Percentiles rank a stretch among this genome's conserved stretches.
Evolutionary conservation across 1,140 invertebrate species (phyloP).

Genomic region (Diorhabda sublineata): DNA sequence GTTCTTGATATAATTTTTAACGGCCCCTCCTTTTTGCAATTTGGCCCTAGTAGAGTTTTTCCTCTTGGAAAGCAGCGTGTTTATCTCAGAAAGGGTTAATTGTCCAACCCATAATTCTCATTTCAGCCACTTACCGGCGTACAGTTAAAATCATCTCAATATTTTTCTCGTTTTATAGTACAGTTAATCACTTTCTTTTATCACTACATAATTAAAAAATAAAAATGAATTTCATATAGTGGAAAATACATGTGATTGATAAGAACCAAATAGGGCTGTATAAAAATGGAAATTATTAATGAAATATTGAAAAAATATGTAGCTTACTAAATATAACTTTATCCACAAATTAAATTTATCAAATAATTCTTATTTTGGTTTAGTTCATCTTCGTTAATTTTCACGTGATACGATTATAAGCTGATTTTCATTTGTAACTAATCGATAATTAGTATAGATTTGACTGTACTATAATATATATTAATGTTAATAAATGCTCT

Average conservation of each 20-base stretch:
- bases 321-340: no score
- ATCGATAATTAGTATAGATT: neutral
- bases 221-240: no score
- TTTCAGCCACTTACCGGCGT: constrained; percentile 15
- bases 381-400: no score
- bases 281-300: no score
- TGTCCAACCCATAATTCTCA: constrained; percentile 15
- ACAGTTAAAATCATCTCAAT: neutral
- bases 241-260: no score
- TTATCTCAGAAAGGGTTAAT: constrained; percentile 20
- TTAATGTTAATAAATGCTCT: constrained; percentile 15
- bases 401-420: no score
- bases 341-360: no score
- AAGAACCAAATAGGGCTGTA: no score
- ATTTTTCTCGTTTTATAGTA: constrained; percentile 2
- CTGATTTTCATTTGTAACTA: no score
- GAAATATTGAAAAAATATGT: no score
- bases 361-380: no score
- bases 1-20: constrained; percentile 18
- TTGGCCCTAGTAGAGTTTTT: constrained; percentile 15
- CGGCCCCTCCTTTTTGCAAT: constrained; percentile 16
- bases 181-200: neutral
- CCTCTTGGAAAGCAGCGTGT: constrained; percentile 7
- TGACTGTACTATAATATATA: neutral
- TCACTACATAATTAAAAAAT: no score